These are phyloP conservation scores for Himalopsyche tibetana DNA, from an alignment of 2,888 invertebrate genomes.

Conservation along the genomic window DNA sequence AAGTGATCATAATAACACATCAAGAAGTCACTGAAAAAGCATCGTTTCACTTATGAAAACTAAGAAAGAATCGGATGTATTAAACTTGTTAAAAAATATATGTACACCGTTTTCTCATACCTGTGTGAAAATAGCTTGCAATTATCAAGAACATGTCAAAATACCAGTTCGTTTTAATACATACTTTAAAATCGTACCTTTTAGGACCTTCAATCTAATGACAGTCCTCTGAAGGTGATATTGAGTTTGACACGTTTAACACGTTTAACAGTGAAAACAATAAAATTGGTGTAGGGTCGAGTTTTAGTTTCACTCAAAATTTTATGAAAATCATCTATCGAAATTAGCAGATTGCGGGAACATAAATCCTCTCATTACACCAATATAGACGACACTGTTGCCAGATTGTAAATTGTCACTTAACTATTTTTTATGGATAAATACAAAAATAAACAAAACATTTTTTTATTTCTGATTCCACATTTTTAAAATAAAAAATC, in stretches of 20 bases:
- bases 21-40: too few relatives aligned
- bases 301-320: conserved; percentile 16
- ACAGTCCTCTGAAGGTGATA: neutral
- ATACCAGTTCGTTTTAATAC: neutral
- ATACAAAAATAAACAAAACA: neutral
- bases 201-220: neutral
- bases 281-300: neutral
- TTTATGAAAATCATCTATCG: conserved; percentile 7
- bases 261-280: neutral
- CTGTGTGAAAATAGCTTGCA: too few relatives aligned
- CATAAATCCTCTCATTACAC: neutral
- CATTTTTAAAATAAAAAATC: too few relatives aligned
- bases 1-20: too few relatives aligned
- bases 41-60: too few relatives aligned
- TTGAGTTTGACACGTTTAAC: neutral
- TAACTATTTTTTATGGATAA: neutral
- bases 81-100: too few relatives aligned
- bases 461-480: too few relatives aligned
- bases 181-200: neutral
- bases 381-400: neutral
- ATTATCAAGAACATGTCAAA: too few relatives aligned
- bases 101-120: too few relatives aligned
- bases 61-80: too few relatives aligned
- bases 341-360: conserved; percentile 6
- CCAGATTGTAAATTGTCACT: neutral